Percentiles rank a stretch among this genome's conserved stretches.
Evolutionary conservation across 2,797 vertebrate genomes (phyloP).

Genomic region (Crypturellus tataupa): DNA sequence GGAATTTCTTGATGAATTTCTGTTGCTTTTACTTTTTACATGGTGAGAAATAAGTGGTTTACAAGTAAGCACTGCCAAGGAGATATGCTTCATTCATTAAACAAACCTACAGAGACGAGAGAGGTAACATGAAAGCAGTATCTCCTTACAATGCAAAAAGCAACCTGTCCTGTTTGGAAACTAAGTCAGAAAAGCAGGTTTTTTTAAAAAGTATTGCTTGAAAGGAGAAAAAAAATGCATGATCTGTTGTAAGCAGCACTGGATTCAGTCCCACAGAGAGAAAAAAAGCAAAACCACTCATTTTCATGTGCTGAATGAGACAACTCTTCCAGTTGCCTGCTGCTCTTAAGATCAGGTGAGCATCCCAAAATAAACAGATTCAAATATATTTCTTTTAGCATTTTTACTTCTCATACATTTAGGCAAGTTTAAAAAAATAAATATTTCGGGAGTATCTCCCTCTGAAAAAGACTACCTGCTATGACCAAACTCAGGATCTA

Average conservation of each 20-base stretch:
- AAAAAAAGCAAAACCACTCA: not conserved
- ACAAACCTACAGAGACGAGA: not conserved
- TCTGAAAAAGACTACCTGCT: not conserved
- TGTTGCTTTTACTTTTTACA: not conserved
- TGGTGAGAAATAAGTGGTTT: not conserved
- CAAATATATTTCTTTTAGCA: not conserved
- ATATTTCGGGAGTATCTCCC: not conserved
- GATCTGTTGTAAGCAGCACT: not conserved
- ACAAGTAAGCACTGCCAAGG: not conserved
- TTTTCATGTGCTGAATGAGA: not conserved
- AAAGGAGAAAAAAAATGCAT: not conserved
- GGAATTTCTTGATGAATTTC: not conserved
- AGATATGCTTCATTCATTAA: not conserved
- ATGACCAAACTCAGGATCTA: not conserved
- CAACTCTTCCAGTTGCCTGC: not conserved
- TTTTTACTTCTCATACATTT: conserved; percentile 4
- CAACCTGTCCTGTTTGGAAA: not conserved
- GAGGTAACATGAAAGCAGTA: not conserved
- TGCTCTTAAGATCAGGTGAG: not conserved
- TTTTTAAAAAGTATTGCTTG: not conserved
- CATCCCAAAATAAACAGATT: not conserved
- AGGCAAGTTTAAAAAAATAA: not conserved
- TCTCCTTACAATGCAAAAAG: not conserved
- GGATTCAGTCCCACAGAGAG: not conserved
- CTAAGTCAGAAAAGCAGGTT: not conserved